A percentile compares a stretch with the other conserved stretches of the same genome.
phyloP scores from a whole-genome alignment of 2,797 vertebrate genomes.

The Sebastolobus altivelis region DNA sequence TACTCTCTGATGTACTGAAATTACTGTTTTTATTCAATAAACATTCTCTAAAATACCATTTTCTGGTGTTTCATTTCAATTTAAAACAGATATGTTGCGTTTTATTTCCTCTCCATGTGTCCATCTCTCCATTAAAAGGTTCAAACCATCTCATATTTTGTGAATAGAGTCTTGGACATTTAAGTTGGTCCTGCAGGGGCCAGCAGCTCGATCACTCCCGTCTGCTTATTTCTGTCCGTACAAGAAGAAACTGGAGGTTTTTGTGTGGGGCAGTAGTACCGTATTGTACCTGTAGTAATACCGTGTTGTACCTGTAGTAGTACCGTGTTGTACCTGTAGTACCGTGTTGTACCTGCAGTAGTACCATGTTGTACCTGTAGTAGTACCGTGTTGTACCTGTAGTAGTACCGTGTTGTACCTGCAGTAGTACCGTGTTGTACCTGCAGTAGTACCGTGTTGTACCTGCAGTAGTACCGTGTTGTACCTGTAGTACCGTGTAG shows the following conservation, averaged over 20 bases:
- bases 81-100: neutral
- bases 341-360: too few species aligned
- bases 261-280: neutral
- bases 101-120: neutral
- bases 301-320: too few species aligned
- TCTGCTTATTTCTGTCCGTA: neutral
- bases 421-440: too few species aligned
- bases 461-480: too few species aligned
- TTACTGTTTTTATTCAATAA: neutral
- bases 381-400: too few species aligned
- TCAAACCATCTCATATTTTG: neutral
- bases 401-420: too few species aligned
- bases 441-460: too few species aligned
- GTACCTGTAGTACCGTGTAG: too few species aligned
- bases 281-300: too few species aligned
- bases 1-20: neutral
- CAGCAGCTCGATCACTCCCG: neutral
- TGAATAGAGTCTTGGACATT: too few species aligned
- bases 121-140: neutral
- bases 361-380: too few species aligned
- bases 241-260: slow-evolving; percentile 7
- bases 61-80: neutral
- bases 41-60: neutral
- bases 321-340: too few species aligned
- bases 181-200: neutral